Conservation (phyloP, 2,888 invertebrate species). For the Orthosia cruda region DNA sequence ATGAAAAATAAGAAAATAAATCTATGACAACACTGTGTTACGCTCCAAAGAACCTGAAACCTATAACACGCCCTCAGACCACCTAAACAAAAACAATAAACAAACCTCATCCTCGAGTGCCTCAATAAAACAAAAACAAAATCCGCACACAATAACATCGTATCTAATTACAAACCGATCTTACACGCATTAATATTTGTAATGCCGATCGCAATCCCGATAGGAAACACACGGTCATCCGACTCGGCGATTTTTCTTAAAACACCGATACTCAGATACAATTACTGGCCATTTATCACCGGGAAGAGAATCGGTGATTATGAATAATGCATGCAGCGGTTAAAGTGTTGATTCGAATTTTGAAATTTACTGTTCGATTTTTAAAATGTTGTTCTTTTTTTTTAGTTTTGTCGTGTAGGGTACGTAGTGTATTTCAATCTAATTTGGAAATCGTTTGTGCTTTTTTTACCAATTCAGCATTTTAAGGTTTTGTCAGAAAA, state of each 20-base stretch:
- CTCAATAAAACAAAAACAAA: slow-evolving; percentile 22
- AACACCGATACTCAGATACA: slow-evolving; percentile 82
- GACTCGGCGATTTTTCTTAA: slow-evolving; percentile 82
- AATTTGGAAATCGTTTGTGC: neutral
- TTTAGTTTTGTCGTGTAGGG: neutral
- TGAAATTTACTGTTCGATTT: slow-evolving; percentile 34
- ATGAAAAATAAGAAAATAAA: too few relatives aligned
- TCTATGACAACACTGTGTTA: too few relatives aligned
- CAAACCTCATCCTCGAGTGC: neutral
- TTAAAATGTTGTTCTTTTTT: slow-evolving; percentile 28
- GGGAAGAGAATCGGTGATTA: slow-evolving; percentile 65
- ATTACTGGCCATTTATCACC: slow-evolving; percentile 86
- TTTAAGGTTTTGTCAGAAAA: too few relatives aligned
- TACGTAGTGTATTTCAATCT: neutral
- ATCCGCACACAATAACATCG: slow-evolving; percentile 39
- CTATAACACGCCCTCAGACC: neutral
- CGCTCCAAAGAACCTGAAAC: too few relatives aligned
- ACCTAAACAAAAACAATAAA: neutral
- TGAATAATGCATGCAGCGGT: slow-evolving; percentile 67
- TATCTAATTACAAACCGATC: slow-evolving; percentile 67
- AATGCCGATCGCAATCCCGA: slow-evolving; percentile 55
- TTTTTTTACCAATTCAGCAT: too few relatives aligned
- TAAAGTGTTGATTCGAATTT: slow-evolving; percentile 66
- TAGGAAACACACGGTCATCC: slow-evolving; percentile 66
- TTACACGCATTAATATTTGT: slow-evolving; percentile 59